Evolutionary conservation across 2,888 invertebrate genomes (phyloP).

Genomic region (Caenorhabditis panamensis): DNA sequence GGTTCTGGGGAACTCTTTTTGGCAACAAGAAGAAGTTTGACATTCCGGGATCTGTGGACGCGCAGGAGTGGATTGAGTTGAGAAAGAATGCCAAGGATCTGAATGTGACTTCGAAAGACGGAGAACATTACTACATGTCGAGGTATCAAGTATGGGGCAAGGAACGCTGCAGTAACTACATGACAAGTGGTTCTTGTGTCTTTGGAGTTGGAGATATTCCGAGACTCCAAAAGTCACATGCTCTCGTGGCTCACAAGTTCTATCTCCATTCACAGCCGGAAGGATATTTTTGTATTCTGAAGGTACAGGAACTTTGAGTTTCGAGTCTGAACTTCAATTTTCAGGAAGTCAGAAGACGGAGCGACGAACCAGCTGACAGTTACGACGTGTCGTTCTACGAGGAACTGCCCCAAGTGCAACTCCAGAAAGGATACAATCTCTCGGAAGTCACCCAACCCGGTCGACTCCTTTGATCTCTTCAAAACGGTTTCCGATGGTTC

Average conservation of each 20-base stretch:
- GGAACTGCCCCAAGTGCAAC: conserved; percentile 60
- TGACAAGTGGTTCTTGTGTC: conserved; percentile 56
- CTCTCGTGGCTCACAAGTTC: conserved; percentile 68
- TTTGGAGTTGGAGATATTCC: conserved; percentile 61
- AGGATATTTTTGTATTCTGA: conserved; percentile 65
- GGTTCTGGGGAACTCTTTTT: conserved; percentile 63
- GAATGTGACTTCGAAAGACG: background rate
- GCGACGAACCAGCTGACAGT: conserved; percentile 9
- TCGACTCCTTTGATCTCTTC: conserved; percentile 47
- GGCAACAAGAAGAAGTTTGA: conserved; percentile 50
- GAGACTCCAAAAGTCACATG: conserved; percentile 25
- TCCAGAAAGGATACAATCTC: conserved; percentile 28
- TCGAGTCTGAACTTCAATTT: conserved; percentile 10
- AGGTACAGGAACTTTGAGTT: too few relatives aligned
- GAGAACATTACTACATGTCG: conserved; percentile 57
- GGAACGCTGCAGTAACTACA: conserved; percentile 25
- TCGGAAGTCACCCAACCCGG: conserved; percentile 50
- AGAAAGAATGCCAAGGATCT: background rate
- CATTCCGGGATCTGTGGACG: conserved; percentile 52
- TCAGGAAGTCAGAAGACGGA: conserved; percentile 58
- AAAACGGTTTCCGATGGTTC: background rate
- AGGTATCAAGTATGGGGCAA: conserved; percentile 50
- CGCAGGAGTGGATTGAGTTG: conserved; percentile 20
- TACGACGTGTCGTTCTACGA: conserved; percentile 46
- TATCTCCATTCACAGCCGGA: conserved; percentile 65